Conservation (phyloP, 1,140 invertebrate species). For the Zophobas atratus region DNA sequence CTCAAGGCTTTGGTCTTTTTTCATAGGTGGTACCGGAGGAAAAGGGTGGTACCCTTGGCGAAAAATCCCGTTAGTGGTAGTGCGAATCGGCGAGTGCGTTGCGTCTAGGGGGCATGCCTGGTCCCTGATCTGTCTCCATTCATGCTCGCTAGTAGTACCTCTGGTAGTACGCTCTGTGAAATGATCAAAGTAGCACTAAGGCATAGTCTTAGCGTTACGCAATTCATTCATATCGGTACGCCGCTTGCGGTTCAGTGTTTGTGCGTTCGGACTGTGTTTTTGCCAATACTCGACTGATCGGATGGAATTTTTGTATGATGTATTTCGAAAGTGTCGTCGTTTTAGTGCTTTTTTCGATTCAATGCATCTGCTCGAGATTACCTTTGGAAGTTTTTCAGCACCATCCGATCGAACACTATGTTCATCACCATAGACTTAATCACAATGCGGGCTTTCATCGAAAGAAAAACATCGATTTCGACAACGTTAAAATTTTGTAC, state of each 20-base stretch:
- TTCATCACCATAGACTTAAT: slow-evolving; percentile 57
- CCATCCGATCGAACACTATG: slow-evolving; percentile 58
- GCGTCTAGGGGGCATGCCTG: slow-evolving; percentile 49
- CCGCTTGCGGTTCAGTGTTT: slow-evolving; percentile 27
- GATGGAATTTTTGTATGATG: slow-evolving; percentile 49
- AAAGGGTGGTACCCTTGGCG: background rate
- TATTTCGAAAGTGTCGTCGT: slow-evolving; percentile 56
- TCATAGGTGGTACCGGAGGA: background rate
- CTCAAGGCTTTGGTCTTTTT: slow-evolving; percentile 1
- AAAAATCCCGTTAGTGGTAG: slow-evolving; percentile 22
- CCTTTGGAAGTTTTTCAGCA: slow-evolving; percentile 64
- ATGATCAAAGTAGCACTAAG: slow-evolving; percentile 62
- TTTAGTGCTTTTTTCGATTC: slow-evolving; percentile 58
- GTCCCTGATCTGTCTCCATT: slow-evolving; percentile 58
- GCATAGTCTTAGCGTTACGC: slow-evolving; percentile 58
- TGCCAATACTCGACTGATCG: slow-evolving; percentile 41
- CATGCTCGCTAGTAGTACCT: slow-evolving; percentile 55
- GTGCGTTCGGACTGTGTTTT: slow-evolving; percentile 35
- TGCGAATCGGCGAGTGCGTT: slow-evolving; percentile 36
- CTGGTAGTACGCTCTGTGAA: slow-evolving; percentile 63
- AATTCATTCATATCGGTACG: slow-evolving; percentile 53
- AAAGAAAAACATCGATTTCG: slow-evolving; percentile 57
- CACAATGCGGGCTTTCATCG: slow-evolving; percentile 55
- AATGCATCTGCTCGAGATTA: slow-evolving; percentile 57
- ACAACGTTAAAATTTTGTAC: slow-evolving; percentile 60